Percentiles rank a stretch among this genome's conserved stretches.
These are phyloP conservation scores for Hippocampus comes DNA, from an alignment of 2,113 vertebrate genomes.

Conservation along the genomic window DNA sequence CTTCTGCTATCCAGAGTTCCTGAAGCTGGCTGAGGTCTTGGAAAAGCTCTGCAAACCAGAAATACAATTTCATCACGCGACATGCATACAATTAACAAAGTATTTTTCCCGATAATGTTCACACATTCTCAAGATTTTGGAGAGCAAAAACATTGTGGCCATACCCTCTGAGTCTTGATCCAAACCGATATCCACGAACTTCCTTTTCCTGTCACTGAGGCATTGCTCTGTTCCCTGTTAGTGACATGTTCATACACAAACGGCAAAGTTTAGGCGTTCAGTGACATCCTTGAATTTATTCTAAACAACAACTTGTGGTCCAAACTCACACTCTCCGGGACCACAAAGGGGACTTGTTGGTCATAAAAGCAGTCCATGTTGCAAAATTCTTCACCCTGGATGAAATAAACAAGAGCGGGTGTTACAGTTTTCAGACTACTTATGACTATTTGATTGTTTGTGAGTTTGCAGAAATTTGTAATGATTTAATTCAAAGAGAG, in stretches of 20 bases:
- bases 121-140: background rate
- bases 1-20: constrained; percentile 95
- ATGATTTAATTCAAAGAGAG: background rate
- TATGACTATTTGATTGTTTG: background rate
- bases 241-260: constrained; percentile 40
- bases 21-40: constrained; percentile 95
- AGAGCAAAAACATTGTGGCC: background rate
- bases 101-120: background rate
- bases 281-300: no score
- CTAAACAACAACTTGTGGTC: background rate
- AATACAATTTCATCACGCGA: background rate
- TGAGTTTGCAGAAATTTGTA: background rate
- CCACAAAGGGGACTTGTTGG: constrained; percentile 91
- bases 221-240: constrained; percentile 71
- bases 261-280: background rate
- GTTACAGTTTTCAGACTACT: background rate
- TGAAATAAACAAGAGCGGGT: background rate
- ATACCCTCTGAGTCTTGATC: constrained; percentile 94
- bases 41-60: constrained; percentile 81
- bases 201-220: constrained; percentile 83
- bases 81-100: background rate
- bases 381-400: constrained; percentile 45
- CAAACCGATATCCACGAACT: constrained; percentile 87
- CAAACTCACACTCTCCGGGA: constrained; percentile 82
- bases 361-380: constrained; percentile 94